Percentiles rank a stretch among this genome's conserved stretches.
Evolutionary conservation across 2,888 invertebrate species (phyloP).

Genomic region (Zygaena filipendulae): DNA sequence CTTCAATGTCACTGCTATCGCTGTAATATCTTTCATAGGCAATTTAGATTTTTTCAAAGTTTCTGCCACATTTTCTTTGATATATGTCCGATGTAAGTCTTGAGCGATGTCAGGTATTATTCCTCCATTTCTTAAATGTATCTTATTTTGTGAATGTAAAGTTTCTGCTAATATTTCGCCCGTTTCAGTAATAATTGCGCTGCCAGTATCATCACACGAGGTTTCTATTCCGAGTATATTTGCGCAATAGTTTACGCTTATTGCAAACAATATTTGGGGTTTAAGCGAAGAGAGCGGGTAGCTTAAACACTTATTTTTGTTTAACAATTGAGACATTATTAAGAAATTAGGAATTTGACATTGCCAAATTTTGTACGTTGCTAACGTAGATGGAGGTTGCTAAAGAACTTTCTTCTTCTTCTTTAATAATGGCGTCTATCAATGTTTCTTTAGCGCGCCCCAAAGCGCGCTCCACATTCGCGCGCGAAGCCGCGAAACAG

Average conservation of each 20-base stretch:
- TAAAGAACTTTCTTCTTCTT: too few relatives aligned
- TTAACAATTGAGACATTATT: too few relatives aligned
- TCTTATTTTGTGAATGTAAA: constrained; percentile 81
- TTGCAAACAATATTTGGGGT: constrained; percentile 1
- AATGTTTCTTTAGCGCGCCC: too few relatives aligned
- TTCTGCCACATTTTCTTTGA: constrained; percentile 76
- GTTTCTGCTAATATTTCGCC: constrained; percentile 85
- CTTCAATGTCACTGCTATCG: constrained; percentile 89
- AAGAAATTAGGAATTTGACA: too few relatives aligned
- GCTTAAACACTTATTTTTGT: too few relatives aligned
- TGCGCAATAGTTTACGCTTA: constrained; percentile 1
- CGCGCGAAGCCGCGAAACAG: too few relatives aligned
- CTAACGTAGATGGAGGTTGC: too few relatives aligned
- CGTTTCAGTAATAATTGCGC: constrained; percentile 82
- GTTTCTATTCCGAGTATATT: constrained; percentile 95
- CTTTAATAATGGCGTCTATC: too few relatives aligned
- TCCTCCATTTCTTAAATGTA: constrained; percentile 83
- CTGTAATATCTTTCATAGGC: constrained; percentile 76
- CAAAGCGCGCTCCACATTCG: too few relatives aligned
- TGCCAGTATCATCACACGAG: constrained; percentile 97
- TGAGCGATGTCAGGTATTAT: constrained; percentile 92
- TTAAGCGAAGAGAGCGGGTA: too few relatives aligned
- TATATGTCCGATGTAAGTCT: constrained; percentile 81
- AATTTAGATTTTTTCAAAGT: constrained; percentile 74
- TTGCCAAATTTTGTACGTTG: too few relatives aligned